Percentiles rank a stretch among this genome's conserved stretches.
These are phyloP conservation scores for Oceanodroma tethys DNA, from an alignment of 2,113 vertebrate species.

Conservation along the genomic window DNA sequence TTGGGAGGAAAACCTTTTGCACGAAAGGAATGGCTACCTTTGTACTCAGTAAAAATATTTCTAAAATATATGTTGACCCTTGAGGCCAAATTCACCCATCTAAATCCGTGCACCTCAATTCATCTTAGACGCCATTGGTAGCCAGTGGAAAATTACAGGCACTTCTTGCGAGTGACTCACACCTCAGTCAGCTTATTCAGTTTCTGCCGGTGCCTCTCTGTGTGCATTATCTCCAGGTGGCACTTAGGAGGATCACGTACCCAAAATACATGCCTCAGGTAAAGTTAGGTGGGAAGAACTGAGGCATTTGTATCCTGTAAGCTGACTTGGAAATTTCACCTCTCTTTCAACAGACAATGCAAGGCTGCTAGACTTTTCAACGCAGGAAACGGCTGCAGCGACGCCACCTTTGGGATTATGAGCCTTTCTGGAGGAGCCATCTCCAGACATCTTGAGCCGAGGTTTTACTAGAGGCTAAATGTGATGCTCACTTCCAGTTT, in stretches of 20 bases:
- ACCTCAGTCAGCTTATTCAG: neutral
- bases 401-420: neutral
- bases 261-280: neutral
- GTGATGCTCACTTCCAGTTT: neutral
- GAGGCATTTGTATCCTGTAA: neutral
- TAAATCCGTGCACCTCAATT: neutral
- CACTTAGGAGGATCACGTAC: neutral
- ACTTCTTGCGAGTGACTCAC: neutral
- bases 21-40: neutral
- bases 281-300: neutral
- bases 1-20: neutral
- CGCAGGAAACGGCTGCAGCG: neutral
- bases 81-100: neutral
- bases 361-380: neutral
- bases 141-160: neutral
- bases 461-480: neutral
- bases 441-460: neutral
- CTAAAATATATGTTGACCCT: neutral
- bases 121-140: neutral
- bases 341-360: neutral
- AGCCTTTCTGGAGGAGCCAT: neutral
- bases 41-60: neutral
- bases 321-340: neutral
- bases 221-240: neutral
- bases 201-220: fast-evolving